These are phyloP conservation scores for Corvus moneduloides DNA, from an alignment of 2,113 vertebrate genomes.

Conservation along the genomic window DNA sequence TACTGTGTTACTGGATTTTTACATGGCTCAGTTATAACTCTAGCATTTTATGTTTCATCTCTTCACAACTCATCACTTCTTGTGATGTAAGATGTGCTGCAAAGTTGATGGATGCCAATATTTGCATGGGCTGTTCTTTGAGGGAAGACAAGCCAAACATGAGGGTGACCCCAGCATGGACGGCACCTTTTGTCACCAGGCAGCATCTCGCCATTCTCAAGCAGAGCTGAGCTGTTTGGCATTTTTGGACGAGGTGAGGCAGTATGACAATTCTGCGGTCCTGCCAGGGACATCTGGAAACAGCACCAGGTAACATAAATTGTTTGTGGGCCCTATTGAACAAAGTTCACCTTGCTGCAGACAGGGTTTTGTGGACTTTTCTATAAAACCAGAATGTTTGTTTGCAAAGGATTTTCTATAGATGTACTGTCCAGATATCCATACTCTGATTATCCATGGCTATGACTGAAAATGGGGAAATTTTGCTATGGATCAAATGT, in stretches of 20 bases:
- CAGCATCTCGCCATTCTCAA: fast-evolving
- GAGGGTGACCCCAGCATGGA: background rate
- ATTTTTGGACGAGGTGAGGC: background rate
- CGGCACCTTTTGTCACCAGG: background rate
- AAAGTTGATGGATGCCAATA: background rate
- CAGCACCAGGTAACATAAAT: background rate
- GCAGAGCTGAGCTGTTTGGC: background rate
- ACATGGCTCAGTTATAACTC: background rate
- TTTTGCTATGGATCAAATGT: background rate
- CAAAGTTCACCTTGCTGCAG: background rate
- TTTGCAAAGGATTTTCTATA: background rate
- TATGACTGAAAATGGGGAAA: background rate
- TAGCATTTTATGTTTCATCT: background rate
- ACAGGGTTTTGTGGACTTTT: fast-evolving
- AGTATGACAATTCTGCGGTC: fast-evolving
- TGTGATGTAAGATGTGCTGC: background rate
- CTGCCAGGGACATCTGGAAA: background rate
- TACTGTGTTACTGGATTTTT: background rate
- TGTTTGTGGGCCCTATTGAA: background rate
- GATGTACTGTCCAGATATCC: background rate
- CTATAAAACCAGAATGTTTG: background rate
- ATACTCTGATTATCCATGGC: background rate
- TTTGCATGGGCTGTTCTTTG: background rate
- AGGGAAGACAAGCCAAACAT: background rate
- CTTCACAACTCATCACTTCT: background rate